These are phyloP conservation scores for Drosophila sp. DNA, from an alignment of 1,140 invertebrate genomes.

Conservation along the genomic window DNA sequence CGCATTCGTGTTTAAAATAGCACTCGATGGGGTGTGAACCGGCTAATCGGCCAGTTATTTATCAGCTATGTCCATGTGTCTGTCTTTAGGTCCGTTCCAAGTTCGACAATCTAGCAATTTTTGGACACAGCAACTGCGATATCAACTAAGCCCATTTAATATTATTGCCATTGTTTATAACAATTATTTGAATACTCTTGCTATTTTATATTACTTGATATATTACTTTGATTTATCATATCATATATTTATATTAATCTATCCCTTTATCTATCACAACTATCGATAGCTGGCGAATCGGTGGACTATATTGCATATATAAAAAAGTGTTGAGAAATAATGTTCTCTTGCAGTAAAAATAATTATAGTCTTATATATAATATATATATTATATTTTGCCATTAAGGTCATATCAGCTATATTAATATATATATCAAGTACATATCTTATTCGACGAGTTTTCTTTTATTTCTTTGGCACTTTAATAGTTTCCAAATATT, in stretches of 20 bases:
- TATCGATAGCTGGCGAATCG: too few species aligned
- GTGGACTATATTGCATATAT: too few species aligned
- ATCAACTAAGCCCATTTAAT: background rate
- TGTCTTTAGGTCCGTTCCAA: background rate
- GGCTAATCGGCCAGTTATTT: slow-evolving; percentile 23
- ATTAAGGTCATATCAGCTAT: too few species aligned
- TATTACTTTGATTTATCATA: slow-evolving; percentile 5
- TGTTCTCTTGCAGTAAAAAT: too few species aligned
- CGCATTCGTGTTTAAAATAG: slow-evolving; percentile 12
- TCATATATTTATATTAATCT: slow-evolving; percentile 4
- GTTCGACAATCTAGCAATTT: background rate
- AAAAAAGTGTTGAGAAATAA: too few species aligned
- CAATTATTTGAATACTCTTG: slow-evolving; percentile 17
- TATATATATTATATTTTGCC: too few species aligned
- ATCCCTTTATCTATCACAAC: too few species aligned
- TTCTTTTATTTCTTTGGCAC: background rate
- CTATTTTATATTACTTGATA: background rate
- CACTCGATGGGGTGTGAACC: background rate
- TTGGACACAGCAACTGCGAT: slow-evolving; percentile 22
- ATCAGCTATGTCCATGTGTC: slow-evolving; percentile 3
- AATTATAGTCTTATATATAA: too few species aligned
- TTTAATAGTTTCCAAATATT: slow-evolving; percentile 9
- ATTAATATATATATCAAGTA: background rate
- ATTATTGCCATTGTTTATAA: slow-evolving; percentile 20
- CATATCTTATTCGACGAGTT: background rate